Evolutionary conservation across 2,113 vertebrate species (phyloP).

Genomic region (Progne subis): DNA sequence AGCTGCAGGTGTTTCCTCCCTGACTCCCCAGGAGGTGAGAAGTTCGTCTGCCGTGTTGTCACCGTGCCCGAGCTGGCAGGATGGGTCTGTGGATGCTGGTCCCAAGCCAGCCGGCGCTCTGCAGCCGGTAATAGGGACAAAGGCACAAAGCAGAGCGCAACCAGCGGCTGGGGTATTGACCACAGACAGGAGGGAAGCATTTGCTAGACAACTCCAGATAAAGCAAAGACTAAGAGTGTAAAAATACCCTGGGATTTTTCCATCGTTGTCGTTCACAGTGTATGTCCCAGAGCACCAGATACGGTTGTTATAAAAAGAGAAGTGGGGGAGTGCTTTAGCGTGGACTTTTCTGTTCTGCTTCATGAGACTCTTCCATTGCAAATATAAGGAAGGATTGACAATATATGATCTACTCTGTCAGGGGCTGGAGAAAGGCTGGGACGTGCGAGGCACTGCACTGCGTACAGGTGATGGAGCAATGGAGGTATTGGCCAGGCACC

Average conservation of each 20-base stretch:
- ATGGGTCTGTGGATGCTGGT: not conserved
- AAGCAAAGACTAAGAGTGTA: slow-evolving; percentile 58
- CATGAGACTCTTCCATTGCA: slow-evolving; percentile 31
- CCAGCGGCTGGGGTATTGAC: slow-evolving; percentile 22
- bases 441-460: not conserved
- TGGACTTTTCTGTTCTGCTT: slow-evolving; percentile 66
- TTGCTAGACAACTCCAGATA: slow-evolving; percentile 60
- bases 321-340: slow-evolving; percentile 64
- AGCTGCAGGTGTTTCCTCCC: not conserved
- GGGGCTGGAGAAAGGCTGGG: slow-evolving; percentile 1
- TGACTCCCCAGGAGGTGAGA: not conserved
- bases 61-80: not conserved
- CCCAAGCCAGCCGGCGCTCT: not conserved
- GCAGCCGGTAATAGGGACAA: not conserved
- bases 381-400: slow-evolving; percentile 32
- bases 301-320: slow-evolving; percentile 69
- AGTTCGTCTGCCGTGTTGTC: not conserved
- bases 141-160: not conserved
- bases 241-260: slow-evolving; percentile 71
- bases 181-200: slow-evolving; percentile 60
- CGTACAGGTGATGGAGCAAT: not conserved
- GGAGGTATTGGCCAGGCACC: not conserved
- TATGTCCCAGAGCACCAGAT: slow-evolving; percentile 60
- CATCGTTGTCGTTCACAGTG: slow-evolving; percentile 24
- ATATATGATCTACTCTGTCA: not conserved